A percentile compares a stretch with the other conserved stretches of the same genome.
phyloP scores from a whole-genome alignment of 2,888 invertebrate genomes.

The Phyto melanocephala region DNA sequence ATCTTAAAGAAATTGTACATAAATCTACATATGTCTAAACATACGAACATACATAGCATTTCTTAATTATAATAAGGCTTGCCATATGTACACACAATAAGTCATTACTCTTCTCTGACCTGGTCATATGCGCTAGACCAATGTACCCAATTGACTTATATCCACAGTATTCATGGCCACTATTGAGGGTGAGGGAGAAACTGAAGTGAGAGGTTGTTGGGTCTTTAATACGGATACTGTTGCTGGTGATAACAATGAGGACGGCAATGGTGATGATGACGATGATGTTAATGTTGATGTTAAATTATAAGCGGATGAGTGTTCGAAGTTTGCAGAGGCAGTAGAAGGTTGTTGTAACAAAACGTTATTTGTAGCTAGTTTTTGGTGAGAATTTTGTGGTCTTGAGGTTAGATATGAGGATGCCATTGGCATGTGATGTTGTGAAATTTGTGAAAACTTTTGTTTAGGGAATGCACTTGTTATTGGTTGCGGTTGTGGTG shows the following conservation, averaged over 20 bases:
- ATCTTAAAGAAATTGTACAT: no score
- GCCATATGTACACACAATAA: neutral
- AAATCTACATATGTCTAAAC: no score
- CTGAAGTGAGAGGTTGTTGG: slow-evolving; percentile 36
- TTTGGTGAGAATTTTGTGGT: slow-evolving; percentile 52
- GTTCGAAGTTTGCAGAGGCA: neutral
- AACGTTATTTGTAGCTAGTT: slow-evolving; percentile 33
- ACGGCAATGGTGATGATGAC: neutral
- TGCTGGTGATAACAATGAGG: slow-evolving; percentile 4
- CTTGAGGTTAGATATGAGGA: slow-evolving; percentile 54
- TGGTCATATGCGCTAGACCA: slow-evolving; percentile 62
- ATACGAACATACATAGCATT: neutral
- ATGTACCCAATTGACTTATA: slow-evolving; percentile 68
- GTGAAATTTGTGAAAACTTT: slow-evolving; percentile 39
- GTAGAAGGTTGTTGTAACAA: slow-evolving; percentile 24
- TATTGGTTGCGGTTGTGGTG: neutral
- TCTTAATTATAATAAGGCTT: slow-evolving; percentile 19
- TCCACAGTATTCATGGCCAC: slow-evolving; percentile 64
- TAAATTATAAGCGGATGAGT: neutral
- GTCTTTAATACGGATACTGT: slow-evolving; percentile 2
- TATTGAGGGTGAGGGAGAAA: slow-evolving; percentile 51
- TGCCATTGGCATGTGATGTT: slow-evolving; percentile 51
- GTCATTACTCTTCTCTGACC: neutral
- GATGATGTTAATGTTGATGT: slow-evolving; percentile 34
- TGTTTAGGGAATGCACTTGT: slow-evolving; percentile 53